These are phyloP conservation scores for Yponomeuta evonymella DNA, from an alignment of 2,888 invertebrate genomes.

Conservation along the genomic window DNA sequence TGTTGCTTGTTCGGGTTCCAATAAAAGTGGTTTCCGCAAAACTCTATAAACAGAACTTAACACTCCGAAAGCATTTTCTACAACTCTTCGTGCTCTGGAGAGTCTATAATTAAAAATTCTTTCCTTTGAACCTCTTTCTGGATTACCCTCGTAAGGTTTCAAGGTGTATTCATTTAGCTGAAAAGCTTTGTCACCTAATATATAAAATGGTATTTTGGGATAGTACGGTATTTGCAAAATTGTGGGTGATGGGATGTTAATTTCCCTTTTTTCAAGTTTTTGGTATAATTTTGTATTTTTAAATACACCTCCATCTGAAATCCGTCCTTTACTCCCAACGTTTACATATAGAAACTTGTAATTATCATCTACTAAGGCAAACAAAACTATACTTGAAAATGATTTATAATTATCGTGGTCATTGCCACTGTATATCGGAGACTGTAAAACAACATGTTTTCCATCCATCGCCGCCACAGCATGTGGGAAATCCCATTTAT, in stretches of 20 bases:
- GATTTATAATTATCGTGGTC: conserved; percentile 37
- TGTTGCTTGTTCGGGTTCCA: neutral
- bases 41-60: neutral
- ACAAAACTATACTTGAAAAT: conserved; percentile 38
- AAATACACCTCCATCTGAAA: conserved; percentile 27
- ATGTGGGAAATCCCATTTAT: conserved; percentile 37
- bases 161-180: conserved; percentile 13
- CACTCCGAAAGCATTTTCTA: neutral
- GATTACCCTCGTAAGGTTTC: conserved; percentile 21
- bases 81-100: no score
- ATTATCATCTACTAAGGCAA: conserved; percentile 39
- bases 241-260: neutral
- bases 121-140: conserved; percentile 20
- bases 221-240: neutral
- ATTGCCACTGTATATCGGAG: conserved; percentile 31
- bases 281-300: conserved; percentile 11
- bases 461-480: conserved; percentile 37
- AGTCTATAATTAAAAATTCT: conserved; percentile 14
- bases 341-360: conserved; percentile 37
- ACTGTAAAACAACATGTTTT: conserved; percentile 33
- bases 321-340: conserved; percentile 29
- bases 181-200: neutral
- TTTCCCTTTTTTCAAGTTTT: neutral
- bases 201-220: neutral
- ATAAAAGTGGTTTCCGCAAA: no score